A percentile compares a stretch with the other conserved stretches of the same genome.
Evolutionary conservation across 2,113 vertebrate genomes (phyloP).

Genomic region (Circaetus cinerascens): DNA sequence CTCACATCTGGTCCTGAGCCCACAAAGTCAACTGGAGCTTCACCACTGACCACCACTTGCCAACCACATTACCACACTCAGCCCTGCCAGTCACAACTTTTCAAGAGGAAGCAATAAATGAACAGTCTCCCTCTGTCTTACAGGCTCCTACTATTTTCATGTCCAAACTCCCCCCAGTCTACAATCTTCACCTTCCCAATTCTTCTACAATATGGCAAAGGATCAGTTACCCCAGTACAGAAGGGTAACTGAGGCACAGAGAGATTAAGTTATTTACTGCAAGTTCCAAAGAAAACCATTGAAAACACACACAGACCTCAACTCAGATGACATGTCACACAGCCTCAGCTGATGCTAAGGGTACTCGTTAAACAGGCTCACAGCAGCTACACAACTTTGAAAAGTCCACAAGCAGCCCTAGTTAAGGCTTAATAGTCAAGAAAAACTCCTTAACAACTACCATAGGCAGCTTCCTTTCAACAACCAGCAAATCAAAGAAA

Average conservation of each 20-base stretch:
- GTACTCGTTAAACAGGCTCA: background rate
- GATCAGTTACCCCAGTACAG: background rate
- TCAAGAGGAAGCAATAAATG: background rate
- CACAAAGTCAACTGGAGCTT: background rate
- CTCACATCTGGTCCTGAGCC: background rate
- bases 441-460: background rate
- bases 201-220: background rate
- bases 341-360: background rate
- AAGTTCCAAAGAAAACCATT: background rate
- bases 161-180: background rate
- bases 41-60: background rate
- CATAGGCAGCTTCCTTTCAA: background rate
- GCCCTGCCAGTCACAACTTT: background rate
- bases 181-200: background rate
- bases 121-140: background rate
- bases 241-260: background rate
- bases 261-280: background rate
- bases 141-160: background rate
- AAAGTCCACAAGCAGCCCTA: background rate
- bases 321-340: background rate
- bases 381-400: background rate
- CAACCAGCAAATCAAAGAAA: background rate
- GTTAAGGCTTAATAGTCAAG: background rate
- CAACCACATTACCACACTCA: background rate
- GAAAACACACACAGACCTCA: background rate